phyloP scores from a whole-genome alignment of 2,113 vertebrate species.

The Carollia perspicillata region DNA sequence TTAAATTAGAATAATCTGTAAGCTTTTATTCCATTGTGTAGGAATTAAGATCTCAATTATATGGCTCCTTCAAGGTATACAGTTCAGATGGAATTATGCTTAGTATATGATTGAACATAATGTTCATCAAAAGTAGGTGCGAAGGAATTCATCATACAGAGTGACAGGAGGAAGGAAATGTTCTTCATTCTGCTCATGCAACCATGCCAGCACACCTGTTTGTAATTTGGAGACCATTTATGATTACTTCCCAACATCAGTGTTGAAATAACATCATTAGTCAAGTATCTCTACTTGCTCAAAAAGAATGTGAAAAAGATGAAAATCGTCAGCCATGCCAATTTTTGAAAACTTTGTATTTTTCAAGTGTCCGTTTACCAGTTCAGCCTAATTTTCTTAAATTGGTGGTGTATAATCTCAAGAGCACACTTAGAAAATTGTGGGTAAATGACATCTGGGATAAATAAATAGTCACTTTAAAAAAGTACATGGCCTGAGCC shows the following conservation, averaged over 20 bases:
- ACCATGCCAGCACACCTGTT: constrained; percentile 76
- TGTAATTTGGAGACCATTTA: constrained; percentile 56
- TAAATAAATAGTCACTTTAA: neutral
- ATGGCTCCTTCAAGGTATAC: constrained; percentile 64
- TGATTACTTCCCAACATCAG: constrained; percentile 72
- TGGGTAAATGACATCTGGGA: neutral
- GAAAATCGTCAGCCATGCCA: neutral
- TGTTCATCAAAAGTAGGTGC: constrained; percentile 53
- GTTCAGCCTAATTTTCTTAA: neutral
- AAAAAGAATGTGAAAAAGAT: neutral
- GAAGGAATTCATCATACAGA: constrained; percentile 70
- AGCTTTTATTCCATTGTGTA: neutral
- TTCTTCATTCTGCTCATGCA: constrained; percentile 71
- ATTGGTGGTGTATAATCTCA: neutral
- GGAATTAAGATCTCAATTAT: constrained; percentile 41
- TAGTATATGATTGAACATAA: constrained; percentile 64
- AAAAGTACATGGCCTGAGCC: no score
- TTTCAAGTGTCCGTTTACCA: neutral
- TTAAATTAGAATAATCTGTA: constrained; percentile 51
- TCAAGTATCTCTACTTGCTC: constrained; percentile 48
- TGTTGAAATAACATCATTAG: constrained; percentile 47
- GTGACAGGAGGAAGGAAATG: constrained; percentile 58
- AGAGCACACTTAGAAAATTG: neutral
- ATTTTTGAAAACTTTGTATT: neutral
- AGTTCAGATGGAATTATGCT: constrained; percentile 67